Base-by-base conservation (phyloP, 2,888 invertebrate species). In the Graphium colonna region DNA sequence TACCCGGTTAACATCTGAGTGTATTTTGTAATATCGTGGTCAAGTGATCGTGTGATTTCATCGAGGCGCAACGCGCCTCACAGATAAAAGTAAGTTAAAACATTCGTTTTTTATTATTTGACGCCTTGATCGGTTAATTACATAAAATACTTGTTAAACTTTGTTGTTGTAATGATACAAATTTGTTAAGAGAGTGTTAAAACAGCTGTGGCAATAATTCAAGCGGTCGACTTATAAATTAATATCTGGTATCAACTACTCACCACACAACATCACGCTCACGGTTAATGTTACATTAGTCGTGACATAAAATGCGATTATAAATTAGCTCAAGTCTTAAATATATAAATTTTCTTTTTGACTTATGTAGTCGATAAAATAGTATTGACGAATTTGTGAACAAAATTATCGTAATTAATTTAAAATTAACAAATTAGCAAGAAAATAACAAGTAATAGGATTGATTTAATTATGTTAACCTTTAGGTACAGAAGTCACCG, bases 1-100 rank as follows among this genome's bases (percentile, higher is more conserved):
- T 53, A 53, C 49, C n/a, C 1, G 17, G 33, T 15, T 9, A 5
- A 31, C 31, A 31, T 31, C 31, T 31, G 10, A 9, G 8, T 10
- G 9, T 10, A 8, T 53, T 38, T 33, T 39, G 40, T 49, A 43
- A 28, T 12, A 49, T 48, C 36, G 18, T 48, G 48, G 48, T 43
- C 40, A 42, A 52, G 49, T 44, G 43, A 43, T 31, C 33, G 17
- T 5, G 13, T 18, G 40, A 28, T 45, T 12, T 13, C 26, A 18
- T 12, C 40, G 4, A 39, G 26, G 28, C 15, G 13, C 9, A 31
- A 39, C 18, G 33, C 42, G 31, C 8, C 18, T 31, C 31, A 31
- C 31, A 18, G 21, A 26, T 39, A 40, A 15, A n/a, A 31, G 44
- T 44, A 49, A 38, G 52, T 53, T 26, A 38, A 18, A 18, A 21